These are phyloP conservation scores for Galemys pyrenaicus DNA, from an alignment of 2,113 vertebrate genomes.

Conservation along the genomic window DNA sequence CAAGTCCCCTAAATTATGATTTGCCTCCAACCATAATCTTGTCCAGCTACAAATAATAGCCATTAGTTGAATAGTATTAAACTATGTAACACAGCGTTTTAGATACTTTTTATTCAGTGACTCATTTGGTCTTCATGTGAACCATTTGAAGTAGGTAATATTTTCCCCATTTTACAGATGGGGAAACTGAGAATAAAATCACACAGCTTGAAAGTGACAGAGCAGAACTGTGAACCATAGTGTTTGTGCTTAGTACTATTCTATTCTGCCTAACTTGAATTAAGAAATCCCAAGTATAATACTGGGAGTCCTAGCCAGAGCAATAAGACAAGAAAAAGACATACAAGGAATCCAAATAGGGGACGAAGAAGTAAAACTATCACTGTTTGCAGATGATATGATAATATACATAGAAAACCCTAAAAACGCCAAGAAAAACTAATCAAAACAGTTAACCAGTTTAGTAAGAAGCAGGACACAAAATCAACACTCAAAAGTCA, in stretches of 20 bases:
- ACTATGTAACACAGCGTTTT: neutral
- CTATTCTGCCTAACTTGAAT: neutral
- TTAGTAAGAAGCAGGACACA: too few species aligned
- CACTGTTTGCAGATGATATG: too few species aligned
- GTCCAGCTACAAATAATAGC: neutral
- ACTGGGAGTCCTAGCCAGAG: too few species aligned
- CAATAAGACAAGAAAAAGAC: too few species aligned
- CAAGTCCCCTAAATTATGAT: constrained; percentile 37
- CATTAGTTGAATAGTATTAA: neutral
- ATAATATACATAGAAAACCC: too few species aligned
- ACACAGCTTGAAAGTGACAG: constrained; percentile 13
- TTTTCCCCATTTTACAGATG: constrained; percentile 15
- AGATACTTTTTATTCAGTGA: neutral
- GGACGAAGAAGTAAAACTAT: too few species aligned
- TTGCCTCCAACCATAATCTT: neutral
- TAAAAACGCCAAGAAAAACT: too few species aligned
- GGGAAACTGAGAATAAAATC: neutral
- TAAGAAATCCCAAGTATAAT: neutral
- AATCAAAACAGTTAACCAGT: too few species aligned
- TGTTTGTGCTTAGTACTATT: neutral
- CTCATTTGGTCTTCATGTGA: neutral
- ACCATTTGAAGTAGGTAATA: neutral
- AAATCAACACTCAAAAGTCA: too few species aligned
- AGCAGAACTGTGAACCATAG: neutral
- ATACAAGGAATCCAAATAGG: too few species aligned